Base-by-base conservation (phyloP, 1,140 invertebrate species). In the Zaprionus gabonicus region DNA sequence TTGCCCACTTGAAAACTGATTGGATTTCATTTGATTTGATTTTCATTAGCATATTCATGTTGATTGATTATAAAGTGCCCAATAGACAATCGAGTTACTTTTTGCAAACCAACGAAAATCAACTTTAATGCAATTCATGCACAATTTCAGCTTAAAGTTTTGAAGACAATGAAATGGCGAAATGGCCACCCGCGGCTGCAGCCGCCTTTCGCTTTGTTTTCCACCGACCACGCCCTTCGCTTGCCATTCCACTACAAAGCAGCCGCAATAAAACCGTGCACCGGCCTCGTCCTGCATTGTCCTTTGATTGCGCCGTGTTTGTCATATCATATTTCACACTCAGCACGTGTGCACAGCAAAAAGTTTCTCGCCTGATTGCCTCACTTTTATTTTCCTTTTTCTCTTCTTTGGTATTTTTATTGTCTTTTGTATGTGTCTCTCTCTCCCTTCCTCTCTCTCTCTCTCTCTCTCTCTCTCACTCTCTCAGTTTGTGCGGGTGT, bases 11-110 rank as follows among this genome's bases (percentile, higher is more conserved):
- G 27, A 53, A 80, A 86, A 86, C 74, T 88, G 58, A 76, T 76
- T 76, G 60, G 77, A 88, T 87, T 88, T 80, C 25, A 75, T 75
- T 63, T 70, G 80, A 86, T 85, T 86, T 83, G 73, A 80, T 88
- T 87, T 88, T 83, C 76, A 87, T 87, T 87, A 87, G 67, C 70
- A 88, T 88, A 76, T 83, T 87, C 82, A 71, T 70, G 77, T 51
- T 75, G 67, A 80, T 88, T 83, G 71, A 60, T 53, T 64, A 53
- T 64, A 70, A 63, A 67, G 76, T 73, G 55, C 58, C 57, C 51
- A 31, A 17, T 7, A n/a, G n/a, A 7, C 51, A 56, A 65, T 65
- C 15, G 46, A 34, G 23, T 55, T 56, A 56, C 56, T 23, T 23
- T 13, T 27, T 38, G 10, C 51, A 51, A 15, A 36, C 65, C 28